Evolutionary conservation across 2,797 vertebrate genomes (phyloP), one percentile per base, ranked within the genome.

Genomic region (Sebastes hubbsi): DNA sequence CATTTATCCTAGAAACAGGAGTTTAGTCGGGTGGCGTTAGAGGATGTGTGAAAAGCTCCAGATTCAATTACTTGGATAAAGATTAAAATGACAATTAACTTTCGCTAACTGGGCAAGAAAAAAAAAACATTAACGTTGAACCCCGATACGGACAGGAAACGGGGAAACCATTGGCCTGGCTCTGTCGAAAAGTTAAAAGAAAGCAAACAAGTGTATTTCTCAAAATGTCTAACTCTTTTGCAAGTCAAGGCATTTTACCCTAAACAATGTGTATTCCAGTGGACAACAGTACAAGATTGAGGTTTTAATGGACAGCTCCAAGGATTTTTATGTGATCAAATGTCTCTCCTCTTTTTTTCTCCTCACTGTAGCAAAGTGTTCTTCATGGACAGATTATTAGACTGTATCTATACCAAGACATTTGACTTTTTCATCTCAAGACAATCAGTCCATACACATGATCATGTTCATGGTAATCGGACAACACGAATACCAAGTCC

Each of bases 41-140:
- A 42, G 38, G 38, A 0, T 42, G 38, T 42, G 38, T 0, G 38
- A 42, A 42, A 42, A 42, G 38, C 38, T 42, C 38, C 13, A 42
- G 38, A 42, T 42, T 42, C 13, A 42, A 42, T 42, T 1, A 42
- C 38, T 42, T 1, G 8, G 0, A 36, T 36, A 42, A 14, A 42
- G 38, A 42, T 42, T 42, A 14, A 42, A 42, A 42, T 42, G 0
- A 42, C 36, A 38, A 42, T 42, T 42, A 42, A 42, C 38, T 42
- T 42, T 42, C 13, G 13, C 5, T 42, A 42, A 42, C 0, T 0
- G 0, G 5, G 38, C 0, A 42, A 42, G 38, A 6, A 13, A 0
- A 42, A 42, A 42, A 42, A 42, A 42, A 14, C 12, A 6, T 14
- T 38, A 0, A 14, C 13, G 38, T 42, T 42, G 38, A 42, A 42